Evolutionary conservation across 1,140 invertebrate genomes (phyloP), one percentile per base, ranked within the genome.

Genomic region (Drosophila athabasca): DNA sequence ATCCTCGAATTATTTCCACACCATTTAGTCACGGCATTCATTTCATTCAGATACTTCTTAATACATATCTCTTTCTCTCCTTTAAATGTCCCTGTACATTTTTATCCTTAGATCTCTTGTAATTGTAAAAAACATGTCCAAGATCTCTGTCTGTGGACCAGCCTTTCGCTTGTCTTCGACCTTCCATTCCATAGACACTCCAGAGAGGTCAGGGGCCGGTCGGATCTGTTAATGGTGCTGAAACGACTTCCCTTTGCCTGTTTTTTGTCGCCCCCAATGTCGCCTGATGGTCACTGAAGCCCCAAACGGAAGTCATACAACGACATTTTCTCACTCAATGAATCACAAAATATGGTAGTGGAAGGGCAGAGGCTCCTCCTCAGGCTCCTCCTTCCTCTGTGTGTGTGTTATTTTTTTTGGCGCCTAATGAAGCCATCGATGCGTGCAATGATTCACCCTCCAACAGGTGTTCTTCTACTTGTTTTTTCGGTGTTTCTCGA

Each of bases 271-370:
- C 3, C 70, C 74, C 66, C 65, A 77, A 87, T 85, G 54, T 54
- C 45, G 78, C 58, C 61, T 48, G 62, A 75, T 72, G 58, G 69
- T 48, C 70, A 65, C 61, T 31, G 61, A 35, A 51, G 62, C 41
- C 62, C 50, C 43, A 26, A 48, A 31, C 81, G 81, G 76, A 83
- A 83, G 80, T 84, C 59, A 66, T 61, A 85, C 64, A 62, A 60
- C 61, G 70, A 78, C 75, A 83, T 75, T 82, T 83, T 83, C 79
- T 39, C 79, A 83, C 79, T 84, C 79, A 83, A 83, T 82, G 79
- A 79, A 79, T 83, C 75, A 83, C 79, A 75, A 83, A 83, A 31
- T 31, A 7, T 8, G 29, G 7, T 8, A 31, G 29, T 31, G 6
- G 29, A 31, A 7, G 7, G 24, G 24, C 24, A 5, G 24, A 19